Evolutionary conservation across 1,140 invertebrate species (phyloP), one percentile per base, ranked within the genome.

Genomic region (Calephelis nemesis): DNA sequence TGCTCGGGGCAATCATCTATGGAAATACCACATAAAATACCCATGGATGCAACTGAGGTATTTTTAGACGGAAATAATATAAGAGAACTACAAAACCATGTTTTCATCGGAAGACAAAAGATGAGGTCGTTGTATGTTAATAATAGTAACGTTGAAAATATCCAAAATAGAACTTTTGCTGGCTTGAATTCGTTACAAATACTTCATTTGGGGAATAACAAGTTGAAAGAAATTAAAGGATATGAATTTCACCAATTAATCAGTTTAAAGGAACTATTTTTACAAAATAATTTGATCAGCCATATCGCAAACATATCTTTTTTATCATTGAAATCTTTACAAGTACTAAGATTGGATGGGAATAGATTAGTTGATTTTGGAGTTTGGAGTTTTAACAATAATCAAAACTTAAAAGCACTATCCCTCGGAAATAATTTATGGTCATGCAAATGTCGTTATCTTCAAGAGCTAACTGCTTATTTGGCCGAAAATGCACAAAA

Each of bases 21-120:
- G 15, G 95, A 96, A 81, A 95, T 98, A 73, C 97, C 97, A 0
- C 93, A 95, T 1, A 94, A 96, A 67, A 96, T 98, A 72, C 97
- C 97, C 12, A 98, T 98, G 97, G 97, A 98, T 84, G 97, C 96
- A 0, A 98, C 97, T 39, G 96, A 98, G 84, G 95, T 98, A 13
- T 98, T 97, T 82, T 91, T 98, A 64, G 97, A 98, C 84, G 97
- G 97, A 30, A 98, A 98, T 84, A 94, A 96, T 74, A 95, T 98
- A 65, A 94, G 93, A 60, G 95, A 96, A 82, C 84, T 98, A 60
- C 95, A 96, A 79, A 97, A 97, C 83, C 97, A 98, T 82, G 96
- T 96, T 39, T 98, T 98, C 84, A 98, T 98, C 77, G 97, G 97
- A 0, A 93, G 97, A 10, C 98, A 98, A 88, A 98, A 98, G 85